phyloP scores from a whole-genome alignment of 2,888 invertebrate genomes.

The Chloroclystis v-ata region DNA sequence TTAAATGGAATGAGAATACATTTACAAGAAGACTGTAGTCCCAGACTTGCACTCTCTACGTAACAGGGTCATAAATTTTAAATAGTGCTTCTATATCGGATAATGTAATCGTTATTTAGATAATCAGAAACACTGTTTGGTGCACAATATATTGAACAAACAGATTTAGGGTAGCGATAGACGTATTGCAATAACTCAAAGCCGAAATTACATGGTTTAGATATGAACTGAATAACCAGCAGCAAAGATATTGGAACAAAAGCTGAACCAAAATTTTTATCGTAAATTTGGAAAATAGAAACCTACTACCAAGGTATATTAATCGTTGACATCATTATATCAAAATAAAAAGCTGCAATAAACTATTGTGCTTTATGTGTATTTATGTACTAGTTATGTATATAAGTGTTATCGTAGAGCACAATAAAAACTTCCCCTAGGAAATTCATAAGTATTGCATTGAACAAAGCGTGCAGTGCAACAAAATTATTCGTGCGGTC shows the following conservation, averaged over 20 bases:
- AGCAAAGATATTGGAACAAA: too few species aligned
- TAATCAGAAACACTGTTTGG: conserved; percentile 51
- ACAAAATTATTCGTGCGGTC: not conserved
- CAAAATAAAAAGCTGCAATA: conserved; percentile 7
- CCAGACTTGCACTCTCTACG: conserved; percentile 60
- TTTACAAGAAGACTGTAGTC: conserved; percentile 37
- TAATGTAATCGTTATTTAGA: conserved; percentile 61
- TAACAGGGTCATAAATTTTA: conserved; percentile 65
- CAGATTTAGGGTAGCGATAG: not conserved
- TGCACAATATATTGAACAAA: not conserved
- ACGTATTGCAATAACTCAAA: too few species aligned
- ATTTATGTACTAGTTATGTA: conserved; percentile 33
- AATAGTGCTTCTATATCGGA: conserved; percentile 60
- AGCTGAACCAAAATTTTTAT: too few species aligned
- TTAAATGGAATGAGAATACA: conserved; percentile 18
- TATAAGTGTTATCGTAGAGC: conserved; percentile 51
- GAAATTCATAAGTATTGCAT: conserved; percentile 69
- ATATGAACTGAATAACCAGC: too few species aligned
- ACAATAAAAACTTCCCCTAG: conserved; percentile 61
- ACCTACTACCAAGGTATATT: too few species aligned
- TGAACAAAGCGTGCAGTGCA: conserved; percentile 52
- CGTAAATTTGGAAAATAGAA: too few species aligned
- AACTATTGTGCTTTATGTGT: conserved; percentile 15
- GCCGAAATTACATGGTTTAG: not conserved
- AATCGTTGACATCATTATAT: too few species aligned